Evolutionary conservation across 2,113 vertebrate species (phyloP).

Genomic region (Xiphias gladius): DNA sequence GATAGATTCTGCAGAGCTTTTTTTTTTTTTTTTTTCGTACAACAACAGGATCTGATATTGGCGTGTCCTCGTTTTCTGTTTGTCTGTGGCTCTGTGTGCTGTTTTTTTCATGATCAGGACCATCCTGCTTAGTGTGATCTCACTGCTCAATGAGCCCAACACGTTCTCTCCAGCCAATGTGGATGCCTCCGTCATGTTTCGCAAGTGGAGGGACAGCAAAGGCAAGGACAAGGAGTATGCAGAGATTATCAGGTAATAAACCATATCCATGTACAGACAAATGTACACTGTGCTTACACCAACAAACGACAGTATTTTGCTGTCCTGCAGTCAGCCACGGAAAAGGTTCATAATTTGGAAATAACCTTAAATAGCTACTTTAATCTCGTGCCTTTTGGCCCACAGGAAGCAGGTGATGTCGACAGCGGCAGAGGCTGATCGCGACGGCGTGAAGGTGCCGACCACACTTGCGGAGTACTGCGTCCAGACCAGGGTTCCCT

Average conservation of each 20-base stretch:
- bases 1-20: background rate
- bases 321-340: background rate
- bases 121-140: constrained; percentile 97
- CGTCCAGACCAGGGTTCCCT: constrained; percentile 99
- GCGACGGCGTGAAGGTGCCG: constrained; percentile 97
- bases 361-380: background rate
- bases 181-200: constrained; percentile 98
- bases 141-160: constrained; percentile 98
- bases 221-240: constrained; percentile 99
- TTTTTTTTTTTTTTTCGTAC: constrained; percentile 12
- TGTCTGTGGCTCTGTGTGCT: background rate
- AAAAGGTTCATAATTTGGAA: background rate
- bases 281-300: background rate
- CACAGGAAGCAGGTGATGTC: constrained; percentile 95
- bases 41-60: background rate
- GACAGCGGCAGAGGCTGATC: constrained; percentile 95
- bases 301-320: background rate
- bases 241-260: constrained; percentile 94
- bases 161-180: constrained; percentile 98
- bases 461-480: constrained; percentile 98
- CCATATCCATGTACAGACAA: background rate
- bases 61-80: constrained; percentile 13
- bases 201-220: constrained; percentile 99
- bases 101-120: constrained; percentile 43
- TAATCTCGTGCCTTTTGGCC: background rate